These are phyloP conservation scores for Symphodus melops DNA, from an alignment of 2,113 vertebrate genomes.

Conservation along the genomic window DNA sequence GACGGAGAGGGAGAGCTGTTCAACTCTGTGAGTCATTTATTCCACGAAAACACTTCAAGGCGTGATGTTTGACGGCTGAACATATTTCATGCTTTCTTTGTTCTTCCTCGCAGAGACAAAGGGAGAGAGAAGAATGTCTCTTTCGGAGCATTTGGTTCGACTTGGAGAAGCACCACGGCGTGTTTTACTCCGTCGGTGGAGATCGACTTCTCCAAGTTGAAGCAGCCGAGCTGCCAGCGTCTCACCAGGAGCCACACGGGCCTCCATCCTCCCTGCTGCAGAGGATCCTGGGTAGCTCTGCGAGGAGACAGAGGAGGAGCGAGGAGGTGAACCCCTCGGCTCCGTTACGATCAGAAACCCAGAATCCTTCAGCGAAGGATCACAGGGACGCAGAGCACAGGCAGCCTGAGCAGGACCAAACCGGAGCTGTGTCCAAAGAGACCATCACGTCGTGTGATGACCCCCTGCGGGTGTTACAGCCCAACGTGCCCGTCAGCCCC, in stretches of 20 bases:
- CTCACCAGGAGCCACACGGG: slow-evolving; percentile 56
- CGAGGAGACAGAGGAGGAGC: slow-evolving; percentile 83
- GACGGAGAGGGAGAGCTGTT: slow-evolving; percentile 82
- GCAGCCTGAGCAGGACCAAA: slow-evolving; percentile 50
- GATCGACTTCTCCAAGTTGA: slow-evolving; percentile 80
- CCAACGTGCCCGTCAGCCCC: slow-evolving; percentile 77
- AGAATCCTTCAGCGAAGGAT: slow-evolving; percentile 47
- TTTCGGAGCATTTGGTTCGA: slow-evolving; percentile 50
- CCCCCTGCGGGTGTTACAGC: slow-evolving; percentile 81
- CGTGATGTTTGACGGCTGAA: not conserved
- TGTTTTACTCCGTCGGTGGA: slow-evolving; percentile 81
- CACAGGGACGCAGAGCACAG: slow-evolving; percentile 36
- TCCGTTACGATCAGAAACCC: slow-evolving; percentile 82
- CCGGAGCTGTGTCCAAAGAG: slow-evolving; percentile 77
- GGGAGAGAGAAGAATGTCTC: slow-evolving; percentile 41
- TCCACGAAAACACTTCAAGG: not conserved
- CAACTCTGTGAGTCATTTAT: slow-evolving; percentile 86
- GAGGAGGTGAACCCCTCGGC: slow-evolving; percentile 81
- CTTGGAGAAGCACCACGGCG: slow-evolving; percentile 56
- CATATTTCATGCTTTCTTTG: not conserved
- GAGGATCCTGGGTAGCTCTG: slow-evolving; percentile 76
- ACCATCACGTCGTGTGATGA: slow-evolving; percentile 84
- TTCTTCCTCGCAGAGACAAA: slow-evolving; percentile 40
- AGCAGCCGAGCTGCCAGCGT: slow-evolving; percentile 57
- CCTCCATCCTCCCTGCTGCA: slow-evolving; percentile 78